These are phyloP conservation scores for Leptinotarsa haldemani DNA, from an alignment of 2,888 invertebrate genomes.

Conservation along the genomic window DNA sequence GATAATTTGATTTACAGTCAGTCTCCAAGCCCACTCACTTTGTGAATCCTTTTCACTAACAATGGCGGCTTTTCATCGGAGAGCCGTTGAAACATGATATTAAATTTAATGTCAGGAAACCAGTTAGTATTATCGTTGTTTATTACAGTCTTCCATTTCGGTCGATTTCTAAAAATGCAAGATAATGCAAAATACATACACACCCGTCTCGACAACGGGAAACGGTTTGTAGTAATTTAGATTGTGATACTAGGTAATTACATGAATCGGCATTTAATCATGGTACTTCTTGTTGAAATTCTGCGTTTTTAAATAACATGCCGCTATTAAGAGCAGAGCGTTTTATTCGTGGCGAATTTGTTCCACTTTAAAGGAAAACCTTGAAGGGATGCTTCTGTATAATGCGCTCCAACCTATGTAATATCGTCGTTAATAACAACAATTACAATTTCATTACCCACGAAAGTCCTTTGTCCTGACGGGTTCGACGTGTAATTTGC, in stretches of 20 bases:
- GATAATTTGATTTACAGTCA: too few species aligned
- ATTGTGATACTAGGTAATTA: slow-evolving; percentile 54
- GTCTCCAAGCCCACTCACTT: too few species aligned
- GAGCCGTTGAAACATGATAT: slow-evolving; percentile 52
- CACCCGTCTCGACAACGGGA: slow-evolving; percentile 51
- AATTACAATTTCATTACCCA: slow-evolving; percentile 42
- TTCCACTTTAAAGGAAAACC: slow-evolving; percentile 48
- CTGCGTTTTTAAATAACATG: slow-evolving; percentile 45
- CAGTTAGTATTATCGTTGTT: slow-evolving; percentile 52
- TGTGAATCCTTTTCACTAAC: slow-evolving; percentile 44
- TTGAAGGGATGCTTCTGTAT: slow-evolving; percentile 41
- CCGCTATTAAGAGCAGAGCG: slow-evolving; percentile 30
- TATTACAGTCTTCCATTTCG: slow-evolving; percentile 54
- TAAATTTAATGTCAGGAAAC: slow-evolving; percentile 59
- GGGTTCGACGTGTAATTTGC: slow-evolving; percentile 34
- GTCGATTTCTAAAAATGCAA: slow-evolving; percentile 54
- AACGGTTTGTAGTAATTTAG: slow-evolving; percentile 54
- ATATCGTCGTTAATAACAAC: slow-evolving; percentile 39
- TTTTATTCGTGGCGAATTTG: slow-evolving; percentile 47
- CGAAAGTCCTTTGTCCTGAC: slow-evolving; percentile 34
- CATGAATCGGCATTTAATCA: slow-evolving; percentile 50
- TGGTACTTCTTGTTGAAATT: slow-evolving; percentile 44
- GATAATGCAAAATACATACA: slow-evolving; percentile 51
- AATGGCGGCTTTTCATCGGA: slow-evolving; percentile 47
- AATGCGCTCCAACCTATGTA: slow-evolving; percentile 37